Evolutionary conservation across 2,888 invertebrate species (phyloP).

Genomic region (Terebella lapidaria): DNA sequence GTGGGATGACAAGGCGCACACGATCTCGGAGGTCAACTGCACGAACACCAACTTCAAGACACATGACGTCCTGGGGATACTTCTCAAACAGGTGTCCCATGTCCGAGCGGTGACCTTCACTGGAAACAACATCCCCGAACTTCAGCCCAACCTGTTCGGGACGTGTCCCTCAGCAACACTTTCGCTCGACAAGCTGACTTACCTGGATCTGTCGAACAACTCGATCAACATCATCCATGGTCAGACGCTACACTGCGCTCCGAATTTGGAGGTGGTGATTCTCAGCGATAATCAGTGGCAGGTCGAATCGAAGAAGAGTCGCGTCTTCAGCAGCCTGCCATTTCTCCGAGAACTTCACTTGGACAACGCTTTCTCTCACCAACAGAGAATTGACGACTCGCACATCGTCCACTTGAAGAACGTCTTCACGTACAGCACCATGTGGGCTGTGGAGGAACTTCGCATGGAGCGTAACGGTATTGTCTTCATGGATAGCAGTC

Average conservation of each 20-base stretch:
- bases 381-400: background rate
- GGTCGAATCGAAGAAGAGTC: background rate
- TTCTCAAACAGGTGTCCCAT: background rate
- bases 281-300: background rate
- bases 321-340: background rate
- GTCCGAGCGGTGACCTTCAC: background rate
- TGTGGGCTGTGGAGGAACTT: background rate
- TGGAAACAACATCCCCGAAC: background rate
- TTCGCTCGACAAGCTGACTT: background rate
- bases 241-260: background rate
- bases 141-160: background rate
- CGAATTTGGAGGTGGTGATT: background rate
- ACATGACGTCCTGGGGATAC: background rate
- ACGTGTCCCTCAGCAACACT: background rate
- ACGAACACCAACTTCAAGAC: background rate
- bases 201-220: background rate
- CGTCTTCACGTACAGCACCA: background rate
- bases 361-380: background rate
- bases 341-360: background rate
- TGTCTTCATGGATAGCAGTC: background rate
- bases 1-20: background rate
- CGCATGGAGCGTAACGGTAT: background rate
- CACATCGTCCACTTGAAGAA: background rate
- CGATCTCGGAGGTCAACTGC: background rate
- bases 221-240: background rate